Percentiles rank a stretch among this genome's conserved stretches.
Evolutionary conservation across 1,140 invertebrate genomes (phyloP).

Genomic region (Drosophila sproati): DNA sequence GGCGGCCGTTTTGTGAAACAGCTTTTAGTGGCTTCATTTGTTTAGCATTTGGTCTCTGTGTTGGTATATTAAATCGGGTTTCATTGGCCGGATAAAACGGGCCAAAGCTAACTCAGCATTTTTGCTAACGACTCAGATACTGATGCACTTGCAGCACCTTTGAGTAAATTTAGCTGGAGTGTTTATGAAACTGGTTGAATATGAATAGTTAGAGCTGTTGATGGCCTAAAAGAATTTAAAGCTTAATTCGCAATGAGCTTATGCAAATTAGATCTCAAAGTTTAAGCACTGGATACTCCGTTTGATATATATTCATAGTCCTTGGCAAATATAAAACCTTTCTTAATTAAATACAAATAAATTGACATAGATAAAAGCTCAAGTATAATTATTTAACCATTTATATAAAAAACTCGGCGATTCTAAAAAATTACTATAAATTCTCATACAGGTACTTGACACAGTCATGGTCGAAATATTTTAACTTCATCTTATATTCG

Average conservation of each 20-base stretch:
- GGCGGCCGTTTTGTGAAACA: conserved; percentile 23
- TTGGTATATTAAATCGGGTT: conserved; percentile 34
- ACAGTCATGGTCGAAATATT: background rate
- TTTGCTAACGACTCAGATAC: conserved; percentile 5
- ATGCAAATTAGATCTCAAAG: no score
- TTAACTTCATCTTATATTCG: conserved; percentile 36
- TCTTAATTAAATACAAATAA: no score
- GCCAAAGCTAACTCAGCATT: conserved; percentile 3
- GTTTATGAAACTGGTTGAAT: no score
- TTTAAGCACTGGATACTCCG: no score
- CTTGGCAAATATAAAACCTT: no score
- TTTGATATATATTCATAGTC: no score
- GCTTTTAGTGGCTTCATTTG: conserved; percentile 54
- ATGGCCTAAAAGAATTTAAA: no score
- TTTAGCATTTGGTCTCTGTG: conserved; percentile 26
- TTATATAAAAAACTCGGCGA: background rate
- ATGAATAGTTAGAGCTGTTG: no score
- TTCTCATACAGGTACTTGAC: conserved; percentile 3
- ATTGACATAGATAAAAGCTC: background rate
- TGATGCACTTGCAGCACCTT: background rate
- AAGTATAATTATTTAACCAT: background rate
- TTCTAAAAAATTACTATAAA: no score
- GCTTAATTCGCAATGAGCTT: no score
- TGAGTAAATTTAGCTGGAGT: no score
- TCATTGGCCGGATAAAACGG: background rate